Evolutionary conservation across 2,888 invertebrate genomes (phyloP).

Genomic region (Cephonodes hylas): DNA sequence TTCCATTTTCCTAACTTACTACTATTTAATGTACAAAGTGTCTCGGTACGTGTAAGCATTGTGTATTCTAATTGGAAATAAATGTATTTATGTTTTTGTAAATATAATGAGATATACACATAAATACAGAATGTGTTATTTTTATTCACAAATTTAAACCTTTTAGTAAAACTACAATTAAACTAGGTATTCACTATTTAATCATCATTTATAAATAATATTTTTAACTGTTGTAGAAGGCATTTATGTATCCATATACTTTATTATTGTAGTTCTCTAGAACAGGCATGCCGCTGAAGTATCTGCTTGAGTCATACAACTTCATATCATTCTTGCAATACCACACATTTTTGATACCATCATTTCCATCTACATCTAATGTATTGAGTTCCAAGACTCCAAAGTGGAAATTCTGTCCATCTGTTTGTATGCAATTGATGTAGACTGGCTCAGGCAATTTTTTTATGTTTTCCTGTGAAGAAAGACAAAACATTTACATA

Average conservation of each 20-base stretch:
- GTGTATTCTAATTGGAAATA: constrained; percentile 68
- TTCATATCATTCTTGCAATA: constrained; percentile 85
- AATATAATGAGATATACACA: constrained; percentile 77
- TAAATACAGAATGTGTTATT: constrained; percentile 68
- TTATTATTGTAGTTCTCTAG: constrained; percentile 89
- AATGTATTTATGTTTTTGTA: constrained; percentile 80
- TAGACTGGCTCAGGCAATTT: constrained; percentile 88
- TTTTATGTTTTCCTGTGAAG: constrained; percentile 79
- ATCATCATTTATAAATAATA: constrained; percentile 36
- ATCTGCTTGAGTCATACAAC: constrained; percentile 84
- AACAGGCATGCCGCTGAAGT: constrained; percentile 83
- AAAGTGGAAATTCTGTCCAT: constrained; percentile 89
- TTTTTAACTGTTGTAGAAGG: constrained; percentile 86
- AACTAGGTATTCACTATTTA: constrained; percentile 38
- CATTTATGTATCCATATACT: constrained; percentile 88
- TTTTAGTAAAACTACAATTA: constrained; percentile 28
- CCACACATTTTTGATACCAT: constrained; percentile 88
- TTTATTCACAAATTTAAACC: constrained; percentile 26
- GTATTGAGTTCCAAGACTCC: constrained; percentile 92
- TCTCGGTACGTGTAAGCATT: constrained; percentile 73
- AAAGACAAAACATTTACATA: constrained; percentile 20
- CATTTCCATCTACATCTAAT: constrained; percentile 82
- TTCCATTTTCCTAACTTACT: constrained; percentile 63
- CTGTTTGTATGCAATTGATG: constrained; percentile 91
- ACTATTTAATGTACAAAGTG: constrained; percentile 77